Base-by-base conservation (phyloP, 1,140 invertebrate species). In the Drosophila teissieri region DNA sequence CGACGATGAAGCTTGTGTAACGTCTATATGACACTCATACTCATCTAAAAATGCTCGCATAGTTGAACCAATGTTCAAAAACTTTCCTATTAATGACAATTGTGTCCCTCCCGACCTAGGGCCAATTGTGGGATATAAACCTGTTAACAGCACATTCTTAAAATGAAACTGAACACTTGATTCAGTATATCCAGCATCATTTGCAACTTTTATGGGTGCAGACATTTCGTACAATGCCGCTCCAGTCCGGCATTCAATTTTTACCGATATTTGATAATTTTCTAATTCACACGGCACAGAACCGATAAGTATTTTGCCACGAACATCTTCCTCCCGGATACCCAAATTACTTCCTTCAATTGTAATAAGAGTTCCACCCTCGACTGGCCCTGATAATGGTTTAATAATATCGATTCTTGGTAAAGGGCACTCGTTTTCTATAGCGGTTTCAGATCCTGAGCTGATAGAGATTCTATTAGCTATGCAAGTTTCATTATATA, bases 281-380 rank as follows among this genome's bases (percentile, higher is more conserved):
- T 97, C 95, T 19, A 99, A 94, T 60, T 95, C 94, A 93, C 98
- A 99, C 1, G 96, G 95, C 4, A 98, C 96, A 73, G 97, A 95
- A 1, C 97, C 98, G 83, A 99, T 98, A 7, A 95, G 95, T 58
- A 99, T 97, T 94, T 98, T 97, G 14, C 97, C 97, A 40, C 94
- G 93, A 0, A 99, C 97, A 92, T 99, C 98, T 84, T 96, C 96
- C 80, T 97, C 95, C 72, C 95, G 96, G 51, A 98, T 94, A 0
- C 98, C 98, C 24, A 99, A 94, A 93, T 99, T 99, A 86, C 97
- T 97, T 7, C 99, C 99, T 93, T 97, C 96, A 62, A 99, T 99
- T 7, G 98, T 99, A 0, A 99, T 95, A 36, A 98, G 92, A 19
- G 99, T 99, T 2, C 98, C 98, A 27, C 98, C 98, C 94, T 99